A percentile compares a stretch with the other conserved stretches of the same genome.
Evolutionary conservation across 1,140 invertebrate genomes (phyloP).

Genomic region (Tribolium castaneum): DNA sequence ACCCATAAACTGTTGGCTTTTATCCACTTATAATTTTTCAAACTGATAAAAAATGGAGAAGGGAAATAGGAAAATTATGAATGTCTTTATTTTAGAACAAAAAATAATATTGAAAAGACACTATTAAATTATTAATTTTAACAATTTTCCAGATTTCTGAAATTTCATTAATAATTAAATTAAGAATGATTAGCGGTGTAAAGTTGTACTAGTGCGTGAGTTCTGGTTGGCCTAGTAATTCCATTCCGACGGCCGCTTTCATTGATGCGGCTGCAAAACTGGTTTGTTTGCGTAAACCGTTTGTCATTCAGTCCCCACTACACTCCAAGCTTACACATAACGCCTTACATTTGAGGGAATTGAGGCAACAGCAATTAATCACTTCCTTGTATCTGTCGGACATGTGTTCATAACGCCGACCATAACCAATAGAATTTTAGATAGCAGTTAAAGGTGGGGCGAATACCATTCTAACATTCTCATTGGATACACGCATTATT

Average conservation of each 20-base stretch:
- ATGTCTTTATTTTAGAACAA: too few relatives aligned
- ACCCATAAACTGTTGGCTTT: too few relatives aligned
- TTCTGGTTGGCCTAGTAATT: neutral
- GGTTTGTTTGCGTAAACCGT: neutral
- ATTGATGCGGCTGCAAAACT: neutral
- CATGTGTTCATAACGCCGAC: constrained; percentile 34
- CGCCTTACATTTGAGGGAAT: constrained; percentile 11
- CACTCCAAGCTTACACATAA: neutral
- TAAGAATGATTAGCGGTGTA: too few relatives aligned
- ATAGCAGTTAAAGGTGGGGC: constrained; percentile 41
- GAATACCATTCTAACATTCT: constrained; percentile 24
- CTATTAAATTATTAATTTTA: too few relatives aligned
- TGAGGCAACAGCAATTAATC: constrained; percentile 32
- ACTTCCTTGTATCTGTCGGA: constrained; percentile 33
- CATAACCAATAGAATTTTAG: constrained; percentile 41
- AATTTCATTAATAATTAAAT: too few relatives aligned
- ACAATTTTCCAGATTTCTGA: too few relatives aligned
- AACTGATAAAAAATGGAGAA: too few relatives aligned
- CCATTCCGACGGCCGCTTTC: neutral
- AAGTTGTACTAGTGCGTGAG: too few relatives aligned
- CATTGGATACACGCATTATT: constrained; percentile 37
- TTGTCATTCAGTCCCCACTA: neutral
- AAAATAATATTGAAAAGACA: too few relatives aligned
- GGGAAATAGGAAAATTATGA: too few relatives aligned
- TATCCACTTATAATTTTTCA: too few relatives aligned